A percentile compares a stretch with the other conserved stretches of the same genome.
Evolutionary conservation across 2,888 invertebrate species (phyloP).

Genomic region (Lutraria lutraria): DNA sequence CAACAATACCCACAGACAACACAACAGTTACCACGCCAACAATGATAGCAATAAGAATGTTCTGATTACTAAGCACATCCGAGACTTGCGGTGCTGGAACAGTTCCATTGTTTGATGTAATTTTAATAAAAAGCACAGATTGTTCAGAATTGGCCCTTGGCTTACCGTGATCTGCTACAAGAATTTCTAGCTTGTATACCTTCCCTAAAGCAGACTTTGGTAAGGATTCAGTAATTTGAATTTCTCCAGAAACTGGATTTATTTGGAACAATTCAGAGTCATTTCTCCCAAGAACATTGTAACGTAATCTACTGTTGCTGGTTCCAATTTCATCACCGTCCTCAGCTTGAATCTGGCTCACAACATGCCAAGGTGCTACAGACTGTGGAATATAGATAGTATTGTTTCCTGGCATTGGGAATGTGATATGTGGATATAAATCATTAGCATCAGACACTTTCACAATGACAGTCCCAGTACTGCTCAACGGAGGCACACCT

Average conservation of each 20-base stretch:
- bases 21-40: slow-evolving; percentile 72
- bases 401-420: slow-evolving; percentile 78
- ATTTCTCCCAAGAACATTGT: slow-evolving; percentile 82
- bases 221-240: slow-evolving; percentile 70
- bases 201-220: slow-evolving; percentile 49
- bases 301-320: slow-evolving; percentile 78
- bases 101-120: slow-evolving; percentile 61
- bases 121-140: slow-evolving; percentile 50
- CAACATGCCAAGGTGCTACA: slow-evolving; percentile 73
- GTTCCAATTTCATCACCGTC: slow-evolving; percentile 79
- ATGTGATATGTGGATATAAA: slow-evolving; percentile 79
- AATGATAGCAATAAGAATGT: slow-evolving; percentile 73
- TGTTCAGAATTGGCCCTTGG: slow-evolving; percentile 58
- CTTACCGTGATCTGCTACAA: slow-evolving; percentile 66
- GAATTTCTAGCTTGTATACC: slow-evolving; percentile 58
- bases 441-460: slow-evolving; percentile 83
- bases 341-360: slow-evolving; percentile 76
- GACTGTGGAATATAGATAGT: slow-evolving; percentile 72
- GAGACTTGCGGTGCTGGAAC: slow-evolving; percentile 15
- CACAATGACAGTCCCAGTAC: slow-evolving; percentile 65
- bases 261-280: slow-evolving; percentile 75
- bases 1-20: slow-evolving; percentile 71
- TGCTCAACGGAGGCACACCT: slow-evolving; percentile 62
- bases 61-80: slow-evolving; percentile 65
- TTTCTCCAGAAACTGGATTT: slow-evolving; percentile 74